Base-by-base conservation (phyloP, 2,113 vertebrate genomes). In the Mormyrus iriodes region DNA sequence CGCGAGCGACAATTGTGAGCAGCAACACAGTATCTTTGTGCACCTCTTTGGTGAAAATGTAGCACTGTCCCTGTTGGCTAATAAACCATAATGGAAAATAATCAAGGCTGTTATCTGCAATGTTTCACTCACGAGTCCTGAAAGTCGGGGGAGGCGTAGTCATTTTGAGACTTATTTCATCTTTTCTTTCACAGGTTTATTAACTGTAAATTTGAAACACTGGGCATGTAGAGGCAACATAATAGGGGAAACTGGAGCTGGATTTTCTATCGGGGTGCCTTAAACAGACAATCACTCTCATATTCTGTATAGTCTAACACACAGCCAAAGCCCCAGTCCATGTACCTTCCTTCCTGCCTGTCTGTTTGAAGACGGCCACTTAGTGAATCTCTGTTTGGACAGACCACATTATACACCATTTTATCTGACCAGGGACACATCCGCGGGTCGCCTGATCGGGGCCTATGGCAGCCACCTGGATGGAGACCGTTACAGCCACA, bases 61-160 rank as follows among this genome's bases (percentile, higher is more conserved):
- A 73, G 61, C 79, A 85, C 24, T 53, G 58, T 90, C 49, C 35
- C 31, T 49, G 44, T 76, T 39, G n/a, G 42, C 76, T 51, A 90
- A 87, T 90, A 90, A 90, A 79, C 7, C 46, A 55, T 89, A 21
- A 76, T 87, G 85, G 31, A 76, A 53, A 86, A 6, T n/a, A 17
- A 15, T 9, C 31, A 10, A 61, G 35, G n/a, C 27, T 49, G n/a
- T 27, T 86, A 52, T 51, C 24, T 4, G 24, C 42, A n/a, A n/a
- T 84, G 44, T 84, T 84, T 84, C 82, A 46, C 7, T 84, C 44
- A 8, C 12, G 82, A 8, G 3, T 2, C 39, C 35, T 39, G 35
- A 79, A 35, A 5, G 73, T 35, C 35, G 31, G n/a, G 27, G 13
- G 65, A 46, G 39, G 35, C 35, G 31, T 0, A 21, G 17, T 48